Conservation (phyloP, 2,888 invertebrate genomes). For the Arenicola marina region DNA sequence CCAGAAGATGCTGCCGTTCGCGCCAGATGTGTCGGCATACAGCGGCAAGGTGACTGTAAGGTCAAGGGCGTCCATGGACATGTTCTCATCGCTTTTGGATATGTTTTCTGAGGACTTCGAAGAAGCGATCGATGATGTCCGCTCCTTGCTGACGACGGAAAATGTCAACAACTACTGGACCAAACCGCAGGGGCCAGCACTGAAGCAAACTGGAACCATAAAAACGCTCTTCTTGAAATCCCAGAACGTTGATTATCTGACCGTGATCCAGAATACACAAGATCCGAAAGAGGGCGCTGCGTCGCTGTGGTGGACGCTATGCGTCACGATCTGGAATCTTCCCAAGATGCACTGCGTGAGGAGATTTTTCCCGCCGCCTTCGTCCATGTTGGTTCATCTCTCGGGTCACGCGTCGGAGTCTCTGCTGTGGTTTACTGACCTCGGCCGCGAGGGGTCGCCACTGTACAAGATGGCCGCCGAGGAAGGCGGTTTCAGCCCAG, state of each 20-base stretch:
- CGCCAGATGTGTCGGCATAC: constrained; percentile 24
- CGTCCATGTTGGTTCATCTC: background rate
- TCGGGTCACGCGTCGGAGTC: background rate
- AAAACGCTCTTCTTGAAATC: constrained; percentile 8
- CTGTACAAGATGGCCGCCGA: background rate
- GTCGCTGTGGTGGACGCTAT: background rate
- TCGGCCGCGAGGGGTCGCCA: background rate
- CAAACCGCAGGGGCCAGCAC: background rate
- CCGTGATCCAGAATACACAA: constrained; percentile 11
- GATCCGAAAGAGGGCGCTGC: background rate
- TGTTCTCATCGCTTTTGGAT: constrained; percentile 8
- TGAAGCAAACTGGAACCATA: background rate
- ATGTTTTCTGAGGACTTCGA: constrained; percentile 7
- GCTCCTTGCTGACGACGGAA: constrained; percentile 12
- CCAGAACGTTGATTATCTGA: constrained; percentile 12
- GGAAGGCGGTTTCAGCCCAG: background rate
- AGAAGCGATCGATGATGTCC: background rate
- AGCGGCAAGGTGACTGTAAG: constrained; percentile 26
- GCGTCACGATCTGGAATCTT: constrained; percentile 24
- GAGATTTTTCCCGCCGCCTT: constrained; percentile 18
- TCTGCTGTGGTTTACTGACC: background rate
- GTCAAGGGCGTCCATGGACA: background rate
- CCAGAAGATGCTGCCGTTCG: constrained; percentile 22
- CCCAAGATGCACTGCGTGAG: constrained; percentile 17
- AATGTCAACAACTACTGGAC: constrained; percentile 28